phyloP scores from a whole-genome alignment of 2,888 invertebrate genomes.

The Eurytoma californica region DNA sequence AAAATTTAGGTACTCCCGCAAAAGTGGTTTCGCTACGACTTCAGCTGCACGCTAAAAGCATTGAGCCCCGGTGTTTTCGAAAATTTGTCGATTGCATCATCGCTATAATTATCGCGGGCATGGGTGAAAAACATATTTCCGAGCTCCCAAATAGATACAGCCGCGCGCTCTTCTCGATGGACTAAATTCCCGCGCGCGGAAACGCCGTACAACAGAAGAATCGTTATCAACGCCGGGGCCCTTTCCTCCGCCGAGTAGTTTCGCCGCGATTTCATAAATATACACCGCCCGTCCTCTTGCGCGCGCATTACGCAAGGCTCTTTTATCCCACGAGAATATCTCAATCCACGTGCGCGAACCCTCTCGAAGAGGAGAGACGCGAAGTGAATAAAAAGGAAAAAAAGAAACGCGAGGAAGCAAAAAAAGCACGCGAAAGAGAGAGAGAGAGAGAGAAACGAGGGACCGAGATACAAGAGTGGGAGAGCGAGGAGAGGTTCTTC shows the following conservation, averaged over 20 bases:
- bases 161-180: conserved; percentile 5
- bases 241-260: neutral
- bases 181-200: neutral
- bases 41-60: no score
- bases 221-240: neutral
- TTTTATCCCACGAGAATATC: conserved; percentile 32
- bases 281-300: neutral
- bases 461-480: neutral
- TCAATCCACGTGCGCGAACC: conserved; percentile 24
- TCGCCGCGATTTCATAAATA: conserved; percentile 10
- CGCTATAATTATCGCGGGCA: conserved; percentile 18
- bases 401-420: neutral
- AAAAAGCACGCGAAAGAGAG: neutral
- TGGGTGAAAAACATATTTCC: no score
- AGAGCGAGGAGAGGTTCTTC: neutral
- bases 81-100: conserved; percentile 27
- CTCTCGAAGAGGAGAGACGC: neutral
- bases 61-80: neutral
- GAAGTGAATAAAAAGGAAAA: neutral
- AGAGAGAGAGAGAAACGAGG: conserved; percentile 3
- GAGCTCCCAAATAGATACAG: neutral
- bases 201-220: conserved; percentile 19
- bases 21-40: no score
- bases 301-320: conserved; percentile 37
- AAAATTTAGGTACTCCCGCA: no score